Base-by-base conservation (phyloP, 2,113 vertebrate genomes). In the Nematolebias whitei region DNA sequence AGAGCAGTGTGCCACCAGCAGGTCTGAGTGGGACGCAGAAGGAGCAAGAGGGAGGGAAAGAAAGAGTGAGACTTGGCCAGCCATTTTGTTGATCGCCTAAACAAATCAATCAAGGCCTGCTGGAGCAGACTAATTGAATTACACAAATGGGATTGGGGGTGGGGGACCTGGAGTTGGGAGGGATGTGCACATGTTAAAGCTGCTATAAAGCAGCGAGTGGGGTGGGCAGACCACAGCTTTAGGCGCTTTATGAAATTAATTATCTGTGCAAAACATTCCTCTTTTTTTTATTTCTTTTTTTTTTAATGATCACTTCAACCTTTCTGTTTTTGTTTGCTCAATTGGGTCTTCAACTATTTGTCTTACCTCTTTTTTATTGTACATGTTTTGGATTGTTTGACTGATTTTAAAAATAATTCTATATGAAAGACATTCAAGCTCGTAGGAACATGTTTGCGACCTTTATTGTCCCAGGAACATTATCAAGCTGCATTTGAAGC, bases 71-170 rank as follows among this genome's bases (percentile, higher is more conserved):
- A 78, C 59, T 84, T 72, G 71, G 82, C 83, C 76, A 74, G 84
- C 70, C 68, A 84, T 87, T 88, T 91, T 88, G 87, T 88, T 90
- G 88, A 90, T 88, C 49, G 74, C 83, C 88, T 83, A 89, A 90
- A 91, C 88, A 88, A 90, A 92, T 92, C 90, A 91, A 91, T 91
- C 89, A 90, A 83, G 77, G 79, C 74, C 79, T 66, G 73, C 83
- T 84, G 85, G 89, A 79, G 67, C 83, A 80, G 80, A 74, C 85
- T 91, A 92, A 93, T 91, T 92, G 89, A 92, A 92, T 92, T 90
- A 91, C 90, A 89, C 85, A 85, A 89, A 88, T 89, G 77, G 85
- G 82, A 86, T 84, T 73, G 39, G 75, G n/a, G 57, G 43, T 45
- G 53, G 62, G 66, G 56, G 65, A 35, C 18, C 29, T 35, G 52